Evolutionary conservation across 2,113 vertebrate species (phyloP), one percentile per base, ranked within the genome.

Genomic region (Boleophthalmus pectinirostris): DNA sequence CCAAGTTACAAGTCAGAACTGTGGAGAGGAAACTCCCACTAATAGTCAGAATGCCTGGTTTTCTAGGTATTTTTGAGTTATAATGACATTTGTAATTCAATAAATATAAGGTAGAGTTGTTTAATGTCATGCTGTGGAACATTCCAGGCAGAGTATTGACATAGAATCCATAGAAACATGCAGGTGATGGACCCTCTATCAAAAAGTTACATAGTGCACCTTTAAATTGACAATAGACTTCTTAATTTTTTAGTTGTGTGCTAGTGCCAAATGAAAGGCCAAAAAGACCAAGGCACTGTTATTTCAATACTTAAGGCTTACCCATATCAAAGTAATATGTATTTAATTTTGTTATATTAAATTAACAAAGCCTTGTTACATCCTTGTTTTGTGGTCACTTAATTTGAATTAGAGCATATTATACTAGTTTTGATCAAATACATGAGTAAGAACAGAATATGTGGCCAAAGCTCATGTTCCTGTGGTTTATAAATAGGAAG

Each of bases 261-360:
- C 2, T 7, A 38, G 46, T n/a, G 25, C 49, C 38, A 53, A 61
- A 61, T 12, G 12, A 23, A 56, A 23, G 21, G 24, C 63, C 45
- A 67, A 15, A 61, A 49, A 54, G n/a, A 47, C 45, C 21, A 87
- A 88, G 87, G 82, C 81, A 82, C 77, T 72, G 38, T 25, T 74
- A 58, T n/a, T 16, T 38, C 4, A 58, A 67, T 23, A 74, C 67
- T 64, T 70, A 72, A 80, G 79, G 74, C 70, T 73, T 20, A 46
- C 43, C 33, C 9, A 24, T 45, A 14, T 61, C 46, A 38, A 5
- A 9, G 23, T 63, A 21, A 57, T 15, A 13, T 33, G 5, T 33
- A 16, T 14, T 57, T 24, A 15, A 24, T 24, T 14, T 5, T 3
- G 5, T 14, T 14, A 6, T 25, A 25, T 13, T 58, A 58, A 24